These are phyloP conservation scores for Cephus cinctus DNA, from an alignment of 1,140 invertebrate genomes.

Conservation along the genomic window DNA sequence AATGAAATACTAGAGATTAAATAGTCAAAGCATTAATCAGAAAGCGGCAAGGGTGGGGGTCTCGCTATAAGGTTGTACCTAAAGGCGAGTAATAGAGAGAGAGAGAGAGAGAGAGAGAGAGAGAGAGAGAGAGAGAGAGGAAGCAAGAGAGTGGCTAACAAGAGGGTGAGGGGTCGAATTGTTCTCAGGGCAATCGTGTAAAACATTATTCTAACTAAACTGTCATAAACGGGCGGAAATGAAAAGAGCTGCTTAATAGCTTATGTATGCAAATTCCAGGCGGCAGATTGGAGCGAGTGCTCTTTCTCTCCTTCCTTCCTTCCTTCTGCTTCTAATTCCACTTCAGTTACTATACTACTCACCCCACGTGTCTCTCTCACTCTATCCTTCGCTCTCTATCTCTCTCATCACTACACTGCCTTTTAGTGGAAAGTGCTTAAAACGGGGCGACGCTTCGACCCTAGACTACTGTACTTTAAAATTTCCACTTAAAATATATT, in stretches of 20 bases:
- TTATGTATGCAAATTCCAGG: slow-evolving; percentile 55
- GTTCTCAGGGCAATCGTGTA: slow-evolving; percentile 52
- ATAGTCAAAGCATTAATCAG: too few relatives aligned
- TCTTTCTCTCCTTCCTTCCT: slow-evolving; percentile 15
- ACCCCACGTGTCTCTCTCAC: too few relatives aligned
- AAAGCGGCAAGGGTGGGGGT: too few relatives aligned
- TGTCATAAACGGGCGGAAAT: slow-evolving; percentile 59
- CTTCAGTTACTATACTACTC: too few relatives aligned
- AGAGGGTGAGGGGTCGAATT: slow-evolving; percentile 8
- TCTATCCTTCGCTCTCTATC: too few relatives aligned
- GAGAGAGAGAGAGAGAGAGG: background rate
- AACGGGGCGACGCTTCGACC: too few relatives aligned
- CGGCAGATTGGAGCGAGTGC: slow-evolving; percentile 54
- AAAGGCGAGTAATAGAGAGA: background rate
- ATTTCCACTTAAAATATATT: too few relatives aligned
- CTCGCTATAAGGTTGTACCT: background rate
- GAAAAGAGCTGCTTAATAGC: slow-evolving; percentile 59
- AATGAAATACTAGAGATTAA: too few relatives aligned
- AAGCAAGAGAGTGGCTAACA: slow-evolving; percentile 17
- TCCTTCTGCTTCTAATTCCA: too few relatives aligned
- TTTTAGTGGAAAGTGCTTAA: too few relatives aligned
- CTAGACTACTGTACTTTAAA: too few relatives aligned
- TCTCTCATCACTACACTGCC: too few relatives aligned
- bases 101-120: background rate
- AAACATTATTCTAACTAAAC: slow-evolving; percentile 57